phyloP scores from a whole-genome alignment of 1,140 invertebrate genomes.

The Camponotus vicinus region DNA sequence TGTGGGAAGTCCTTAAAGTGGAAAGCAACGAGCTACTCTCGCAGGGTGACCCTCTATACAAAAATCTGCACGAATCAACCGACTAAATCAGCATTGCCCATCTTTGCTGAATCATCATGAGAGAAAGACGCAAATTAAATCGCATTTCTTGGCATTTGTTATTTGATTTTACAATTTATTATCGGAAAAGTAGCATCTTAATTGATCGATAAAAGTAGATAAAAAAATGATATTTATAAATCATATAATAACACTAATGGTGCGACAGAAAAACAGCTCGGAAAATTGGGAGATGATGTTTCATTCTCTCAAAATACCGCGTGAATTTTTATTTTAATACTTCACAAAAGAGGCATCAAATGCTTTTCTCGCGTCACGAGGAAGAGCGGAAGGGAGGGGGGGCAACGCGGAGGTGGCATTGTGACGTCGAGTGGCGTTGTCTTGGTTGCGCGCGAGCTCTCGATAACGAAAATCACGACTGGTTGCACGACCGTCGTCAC shows the following conservation, averaged over 20 bases:
- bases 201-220: neutral
- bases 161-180: neutral
- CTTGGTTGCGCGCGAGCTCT: conserved; percentile 30
- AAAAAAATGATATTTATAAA: neutral
- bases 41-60: neutral
- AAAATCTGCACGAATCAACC: conserved; percentile 27
- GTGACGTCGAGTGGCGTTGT: conserved; percentile 29
- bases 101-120: conserved; percentile 15
- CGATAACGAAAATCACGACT: conserved; percentile 57
- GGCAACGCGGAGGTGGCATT: conserved; percentile 2
- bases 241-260: neutral
- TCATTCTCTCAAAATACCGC: neutral
- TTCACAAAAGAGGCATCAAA: neutral
- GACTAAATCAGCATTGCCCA: conserved; percentile 55
- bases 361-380: conserved; percentile 11
- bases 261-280: neutral
- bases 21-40: conserved; percentile 9
- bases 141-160: neutral
- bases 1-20: conserved; percentile 49
- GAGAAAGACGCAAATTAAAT: conserved; percentile 21
- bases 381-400: neutral
- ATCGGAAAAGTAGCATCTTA: neutral
- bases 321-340: conserved; percentile 36
- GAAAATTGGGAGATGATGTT: neutral
- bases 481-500: conserved; percentile 33